Conservation (phyloP, 2,888 invertebrate species). For the Nematopogon swammerdamellus region DNA sequence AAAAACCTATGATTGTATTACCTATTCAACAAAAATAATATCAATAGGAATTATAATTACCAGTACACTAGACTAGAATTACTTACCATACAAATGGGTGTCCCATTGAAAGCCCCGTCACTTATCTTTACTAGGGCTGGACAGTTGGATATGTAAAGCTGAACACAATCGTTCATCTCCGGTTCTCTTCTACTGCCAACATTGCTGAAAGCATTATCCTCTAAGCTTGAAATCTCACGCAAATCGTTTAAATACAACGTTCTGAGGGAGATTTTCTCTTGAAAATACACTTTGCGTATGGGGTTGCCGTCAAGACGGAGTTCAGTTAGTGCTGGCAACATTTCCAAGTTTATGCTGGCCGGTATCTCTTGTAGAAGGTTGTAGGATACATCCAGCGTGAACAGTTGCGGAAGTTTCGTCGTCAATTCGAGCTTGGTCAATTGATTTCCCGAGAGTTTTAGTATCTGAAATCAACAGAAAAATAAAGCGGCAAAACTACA, state of each 20-base stretch:
- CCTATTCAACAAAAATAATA: no score
- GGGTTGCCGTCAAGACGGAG: constrained; percentile 54
- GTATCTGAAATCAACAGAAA: constrained; percentile 28
- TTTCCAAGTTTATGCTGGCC: constrained; percentile 30
- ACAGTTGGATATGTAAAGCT: constrained; percentile 46
- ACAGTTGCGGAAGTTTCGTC: constrained; percentile 36
- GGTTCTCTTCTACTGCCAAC: constrained; percentile 32
- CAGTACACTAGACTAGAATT: no score
- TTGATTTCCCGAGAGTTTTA: constrained; percentile 43
- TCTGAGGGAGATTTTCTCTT: constrained; percentile 37
- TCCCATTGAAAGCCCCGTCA: constrained; percentile 43
- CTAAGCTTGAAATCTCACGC: constrained; percentile 25
- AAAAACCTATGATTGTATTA: no score
- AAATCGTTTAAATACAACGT: constrained; percentile 42
- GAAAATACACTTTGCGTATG: constrained; percentile 41
- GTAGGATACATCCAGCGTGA: constrained; percentile 47
- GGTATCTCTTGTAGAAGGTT: constrained; percentile 47
- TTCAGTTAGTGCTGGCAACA: constrained; percentile 44
- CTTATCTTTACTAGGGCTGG: constrained; percentile 32
- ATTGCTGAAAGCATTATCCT: constrained; percentile 46
- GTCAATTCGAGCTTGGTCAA: constrained; percentile 40
- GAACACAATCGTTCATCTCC: constrained; percentile 37
- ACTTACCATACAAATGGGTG: constrained; percentile 54
- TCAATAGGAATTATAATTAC: no score
- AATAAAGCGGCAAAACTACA: no score